Conservation (phyloP, 1,140 invertebrate species). For the Drosophila ohnishii region DNA sequence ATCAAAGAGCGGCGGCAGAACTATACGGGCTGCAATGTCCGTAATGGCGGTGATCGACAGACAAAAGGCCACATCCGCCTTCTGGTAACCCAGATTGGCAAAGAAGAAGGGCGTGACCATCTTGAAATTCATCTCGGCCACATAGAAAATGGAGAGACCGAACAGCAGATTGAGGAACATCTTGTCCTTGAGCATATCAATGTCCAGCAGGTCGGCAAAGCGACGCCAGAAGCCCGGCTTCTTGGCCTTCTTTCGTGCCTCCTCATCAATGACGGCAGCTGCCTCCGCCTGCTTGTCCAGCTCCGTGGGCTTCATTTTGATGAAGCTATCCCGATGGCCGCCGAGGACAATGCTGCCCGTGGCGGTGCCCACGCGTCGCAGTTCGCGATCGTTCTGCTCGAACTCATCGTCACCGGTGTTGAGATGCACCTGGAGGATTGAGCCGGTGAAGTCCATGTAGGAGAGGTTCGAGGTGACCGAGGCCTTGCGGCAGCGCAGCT, state of each 20-base stretch:
- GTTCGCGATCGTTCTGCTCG: constrained; percentile 77
- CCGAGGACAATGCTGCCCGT: constrained; percentile 66
- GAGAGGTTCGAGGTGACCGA: constrained; percentile 89
- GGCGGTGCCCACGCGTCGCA: constrained; percentile 77
- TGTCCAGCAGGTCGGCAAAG: constrained; percentile 86
- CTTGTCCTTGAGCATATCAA: constrained; percentile 87
- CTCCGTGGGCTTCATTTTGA: constrained; percentile 81
- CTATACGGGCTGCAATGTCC: constrained; percentile 88
- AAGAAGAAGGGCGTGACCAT: constrained; percentile 90
- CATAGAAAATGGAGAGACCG: constrained; percentile 88
- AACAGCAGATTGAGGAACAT: constrained; percentile 88
- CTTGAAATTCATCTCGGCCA: constrained; percentile 89
- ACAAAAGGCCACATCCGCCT: constrained; percentile 87
- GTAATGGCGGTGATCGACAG: constrained; percentile 89
- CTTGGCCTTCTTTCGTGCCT: constrained; percentile 66
- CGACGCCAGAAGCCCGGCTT: constrained; percentile 84
- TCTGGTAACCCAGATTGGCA: constrained; percentile 86
- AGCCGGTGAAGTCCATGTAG: constrained; percentile 88
- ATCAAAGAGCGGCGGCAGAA: constrained; percentile 89
- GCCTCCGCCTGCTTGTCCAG: constrained; percentile 68
- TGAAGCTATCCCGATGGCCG: constrained; percentile 77
- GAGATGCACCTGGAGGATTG: constrained; percentile 87
- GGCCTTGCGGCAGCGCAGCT: constrained; percentile 84
- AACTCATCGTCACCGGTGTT: constrained; percentile 83
- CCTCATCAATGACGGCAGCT: constrained; percentile 48